Evolutionary conservation across 2,113 vertebrate species (phyloP).

Genomic region (Nibea albiflora): DNA sequence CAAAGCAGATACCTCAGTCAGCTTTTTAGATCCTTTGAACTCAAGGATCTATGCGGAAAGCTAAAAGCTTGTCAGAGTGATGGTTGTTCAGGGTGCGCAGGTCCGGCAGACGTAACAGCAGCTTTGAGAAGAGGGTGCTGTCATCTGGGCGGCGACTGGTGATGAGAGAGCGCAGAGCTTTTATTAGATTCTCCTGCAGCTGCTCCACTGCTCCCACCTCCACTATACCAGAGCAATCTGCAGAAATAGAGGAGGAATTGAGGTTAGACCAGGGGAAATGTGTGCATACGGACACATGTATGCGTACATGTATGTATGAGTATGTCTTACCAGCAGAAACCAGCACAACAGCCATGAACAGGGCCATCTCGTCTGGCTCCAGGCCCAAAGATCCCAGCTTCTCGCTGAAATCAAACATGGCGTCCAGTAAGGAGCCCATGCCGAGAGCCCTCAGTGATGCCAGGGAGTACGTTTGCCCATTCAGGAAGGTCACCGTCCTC

Average conservation of each 20-base stretch:
- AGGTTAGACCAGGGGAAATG: slow-evolving; percentile 10
- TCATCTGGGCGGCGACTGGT: slow-evolving; percentile 81
- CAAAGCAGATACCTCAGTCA: slow-evolving; percentile 31
- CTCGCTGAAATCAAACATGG: slow-evolving; percentile 87
- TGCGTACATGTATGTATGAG: neutral
- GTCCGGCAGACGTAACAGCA: slow-evolving; percentile 86
- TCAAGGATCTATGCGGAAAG: slow-evolving; percentile 87
- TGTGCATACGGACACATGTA: no score
- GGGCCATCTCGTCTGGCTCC: slow-evolving; percentile 87
- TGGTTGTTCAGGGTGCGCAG: slow-evolving; percentile 87
- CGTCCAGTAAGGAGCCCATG: slow-evolving; percentile 81
- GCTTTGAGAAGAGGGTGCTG: slow-evolving; percentile 83
- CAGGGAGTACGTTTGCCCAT: slow-evolving; percentile 84
- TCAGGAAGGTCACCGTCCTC: slow-evolving; percentile 84
- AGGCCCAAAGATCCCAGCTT: slow-evolving; percentile 83
- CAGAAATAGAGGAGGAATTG: neutral
- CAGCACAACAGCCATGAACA: slow-evolving; percentile 87
- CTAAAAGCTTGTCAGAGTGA: slow-evolving; percentile 87
- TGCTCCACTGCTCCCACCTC: slow-evolving; percentile 83
- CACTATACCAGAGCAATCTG: slow-evolving; percentile 84
- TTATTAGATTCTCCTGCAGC: slow-evolving; percentile 85
- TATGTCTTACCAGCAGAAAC: slow-evolving; percentile 84
- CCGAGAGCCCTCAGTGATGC: slow-evolving; percentile 80
- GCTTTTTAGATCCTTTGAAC: neutral
- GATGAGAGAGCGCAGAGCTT: slow-evolving; percentile 83